Evolutionary conservation across 1,140 invertebrate species (phyloP), one percentile per base, ranked within the genome.

Genomic region (Polypedilum pembai): DNA sequence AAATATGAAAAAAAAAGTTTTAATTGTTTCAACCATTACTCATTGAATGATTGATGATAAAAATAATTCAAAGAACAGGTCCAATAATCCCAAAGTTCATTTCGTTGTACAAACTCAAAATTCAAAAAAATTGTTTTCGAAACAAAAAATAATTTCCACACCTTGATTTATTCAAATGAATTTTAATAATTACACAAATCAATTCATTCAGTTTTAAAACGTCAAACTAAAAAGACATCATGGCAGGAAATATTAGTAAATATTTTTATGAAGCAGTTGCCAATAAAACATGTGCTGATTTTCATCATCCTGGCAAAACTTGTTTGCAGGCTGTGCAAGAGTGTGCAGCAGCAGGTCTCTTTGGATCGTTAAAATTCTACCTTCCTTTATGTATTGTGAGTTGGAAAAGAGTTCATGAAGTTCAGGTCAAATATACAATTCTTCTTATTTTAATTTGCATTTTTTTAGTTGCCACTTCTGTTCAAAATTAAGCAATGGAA

Each of bases 191-290:
- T 33, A 5, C 24, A 33, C 1, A 33, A 33, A 3, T 33, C 24
- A 1, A 33, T n/a, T n/a, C 24, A 33, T 1, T 33, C 24, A 33
- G 5, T 3, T 33, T 33, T 33, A 3, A 33, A 33, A 3, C 24
- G 24, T 33, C 24, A 33, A 33, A 33, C 24, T 33, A 3, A 33
- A 33, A 33, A 33, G 24, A 33, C 24, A 33, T 33, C 24, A 56
- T 56, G 45, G 45, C 45, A 56, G 45, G 45, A 56, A 56, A 15
- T 15, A 56, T 56, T 15, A 56, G 45, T n/a, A 56, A 56, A 56
- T 15, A 56, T 56, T 56, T 56, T 56, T 56, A 56, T 56, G 10
- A 56, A n/a, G 45, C 45, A n/a, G 45, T n/a, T 56, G 45, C 45
- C 1, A 56, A 56, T 15, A 56, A 56, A 56, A 56, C 45, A 12